Evolutionary conservation across 2,888 invertebrate species (phyloP).

Genomic region (Metellina segmentata): DNA sequence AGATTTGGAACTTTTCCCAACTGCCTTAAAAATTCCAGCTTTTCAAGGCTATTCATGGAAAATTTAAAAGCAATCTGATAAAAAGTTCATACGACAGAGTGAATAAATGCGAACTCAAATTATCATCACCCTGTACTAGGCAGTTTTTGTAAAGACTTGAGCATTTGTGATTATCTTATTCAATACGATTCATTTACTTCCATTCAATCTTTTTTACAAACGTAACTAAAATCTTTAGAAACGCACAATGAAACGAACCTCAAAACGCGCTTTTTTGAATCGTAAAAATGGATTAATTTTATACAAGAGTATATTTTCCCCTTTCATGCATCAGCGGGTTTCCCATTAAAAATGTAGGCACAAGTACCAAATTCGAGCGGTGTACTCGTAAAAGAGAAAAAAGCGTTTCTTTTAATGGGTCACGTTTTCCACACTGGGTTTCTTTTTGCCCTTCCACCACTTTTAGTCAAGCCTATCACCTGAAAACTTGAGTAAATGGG

Average conservation of each 20-base stretch:
- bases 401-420: neutral
- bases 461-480: neutral
- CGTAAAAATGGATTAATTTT: neutral
- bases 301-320: neutral
- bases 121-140: too few species aligned
- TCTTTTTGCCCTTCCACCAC: neutral
- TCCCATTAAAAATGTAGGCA: neutral
- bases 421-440: neutral
- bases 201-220: neutral
- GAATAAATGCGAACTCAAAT: too few species aligned
- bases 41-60: too few species aligned
- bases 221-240: neutral
- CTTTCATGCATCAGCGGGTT: neutral
- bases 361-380: neutral
- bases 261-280: neutral
- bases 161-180: too few species aligned
- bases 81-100: too few species aligned
- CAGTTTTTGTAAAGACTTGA: too few species aligned
- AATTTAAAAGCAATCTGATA: too few species aligned
- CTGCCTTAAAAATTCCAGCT: too few species aligned
- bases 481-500: neutral
- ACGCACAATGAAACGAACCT: neutral
- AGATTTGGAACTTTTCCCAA: too few species aligned
- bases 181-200: neutral
- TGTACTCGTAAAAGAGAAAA: neutral